Evolutionary conservation across 2,888 invertebrate species (phyloP).

Genomic region (Macrophya alboannulata): DNA sequence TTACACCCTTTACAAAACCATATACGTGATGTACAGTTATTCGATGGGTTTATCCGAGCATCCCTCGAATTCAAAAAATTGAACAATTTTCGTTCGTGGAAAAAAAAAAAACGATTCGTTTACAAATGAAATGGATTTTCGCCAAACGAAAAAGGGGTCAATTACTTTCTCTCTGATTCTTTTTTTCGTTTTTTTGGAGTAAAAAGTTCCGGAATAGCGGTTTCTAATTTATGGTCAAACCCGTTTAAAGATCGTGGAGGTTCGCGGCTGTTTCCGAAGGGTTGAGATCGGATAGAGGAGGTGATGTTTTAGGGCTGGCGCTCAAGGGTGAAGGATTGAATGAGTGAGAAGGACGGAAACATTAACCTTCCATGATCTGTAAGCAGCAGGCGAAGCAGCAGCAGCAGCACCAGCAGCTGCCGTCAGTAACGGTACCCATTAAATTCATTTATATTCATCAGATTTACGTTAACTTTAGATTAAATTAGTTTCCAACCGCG

Average conservation of each 20-base stretch:
- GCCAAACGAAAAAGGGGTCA: background rate
- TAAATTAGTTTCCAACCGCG: conserved; percentile 54
- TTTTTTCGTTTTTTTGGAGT: background rate
- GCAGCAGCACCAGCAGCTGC: conserved; percentile 13
- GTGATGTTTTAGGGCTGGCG: conserved; percentile 46
- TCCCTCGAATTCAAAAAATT: background rate
- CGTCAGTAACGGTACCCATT: conserved; percentile 13
- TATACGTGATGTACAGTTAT: background rate
- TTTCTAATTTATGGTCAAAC: conserved; percentile 47
- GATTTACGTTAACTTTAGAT: conserved; percentile 55
- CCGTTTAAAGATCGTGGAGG: conserved; percentile 22
- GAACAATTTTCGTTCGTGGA: background rate
- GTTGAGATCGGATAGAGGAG: background rate
- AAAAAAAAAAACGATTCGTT: no score
- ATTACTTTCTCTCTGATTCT: conserved; percentile 26
- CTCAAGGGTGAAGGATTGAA: conserved; percentile 47
- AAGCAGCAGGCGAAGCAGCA: background rate
- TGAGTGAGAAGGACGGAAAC: conserved; percentile 10
- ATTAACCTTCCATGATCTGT: conserved; percentile 42
- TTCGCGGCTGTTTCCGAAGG: background rate
- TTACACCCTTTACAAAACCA: background rate
- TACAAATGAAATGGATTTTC: background rate
- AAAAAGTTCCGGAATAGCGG: conserved; percentile 16
- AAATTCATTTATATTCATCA: conserved; percentile 56
- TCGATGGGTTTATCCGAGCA: background rate